A percentile compares a stretch with the other conserved stretches of the same genome.
These are phyloP conservation scores for Varanus komodoensis DNA, from an alignment of 2,113 vertebrate species.

Conservation along the genomic window DNA sequence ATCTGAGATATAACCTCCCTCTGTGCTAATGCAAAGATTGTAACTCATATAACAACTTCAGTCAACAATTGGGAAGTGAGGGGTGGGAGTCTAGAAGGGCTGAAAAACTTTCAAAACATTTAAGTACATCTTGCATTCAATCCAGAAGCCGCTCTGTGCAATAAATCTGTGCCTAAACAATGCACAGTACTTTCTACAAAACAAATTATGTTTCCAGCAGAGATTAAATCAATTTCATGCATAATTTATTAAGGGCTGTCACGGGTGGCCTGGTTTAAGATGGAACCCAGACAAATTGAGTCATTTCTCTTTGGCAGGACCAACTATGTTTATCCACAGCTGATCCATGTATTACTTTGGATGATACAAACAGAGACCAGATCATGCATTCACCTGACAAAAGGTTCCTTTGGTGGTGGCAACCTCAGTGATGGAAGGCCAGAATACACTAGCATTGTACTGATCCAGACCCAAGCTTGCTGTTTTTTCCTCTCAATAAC, in stretches of 20 bases:
- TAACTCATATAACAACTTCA: neutral
- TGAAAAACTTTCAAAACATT: slow-evolving; percentile 48
- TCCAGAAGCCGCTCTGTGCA: slow-evolving; percentile 44
- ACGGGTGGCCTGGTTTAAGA: slow-evolving; percentile 50
- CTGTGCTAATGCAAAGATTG: neutral
- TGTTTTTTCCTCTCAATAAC: neutral
- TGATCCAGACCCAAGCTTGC: neutral
- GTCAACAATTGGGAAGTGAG: neutral
- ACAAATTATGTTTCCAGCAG: slow-evolving; percentile 66
- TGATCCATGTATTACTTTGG: slow-evolving; percentile 2
- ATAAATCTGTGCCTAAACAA: slow-evolving; percentile 52
- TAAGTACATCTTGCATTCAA: slow-evolving; percentile 34
- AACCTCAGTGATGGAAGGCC: neutral
- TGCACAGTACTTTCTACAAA: slow-evolving; percentile 37
- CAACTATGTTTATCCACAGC: slow-evolving; percentile 19
- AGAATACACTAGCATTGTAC: neutral
- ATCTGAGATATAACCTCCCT: neutral
- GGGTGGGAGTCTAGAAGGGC: slow-evolving; percentile 35
- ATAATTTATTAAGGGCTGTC: slow-evolving; percentile 71
- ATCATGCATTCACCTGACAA: slow-evolving; percentile 3
- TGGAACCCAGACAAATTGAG: slow-evolving; percentile 62
- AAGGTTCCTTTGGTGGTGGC: neutral
- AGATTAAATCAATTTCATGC: slow-evolving; percentile 76
- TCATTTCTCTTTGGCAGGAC: slow-evolving; percentile 60
- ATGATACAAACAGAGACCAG: neutral